Conservation (phyloP, 2,888 invertebrate genomes). For the Rhorus exstirpatorius region DNA sequence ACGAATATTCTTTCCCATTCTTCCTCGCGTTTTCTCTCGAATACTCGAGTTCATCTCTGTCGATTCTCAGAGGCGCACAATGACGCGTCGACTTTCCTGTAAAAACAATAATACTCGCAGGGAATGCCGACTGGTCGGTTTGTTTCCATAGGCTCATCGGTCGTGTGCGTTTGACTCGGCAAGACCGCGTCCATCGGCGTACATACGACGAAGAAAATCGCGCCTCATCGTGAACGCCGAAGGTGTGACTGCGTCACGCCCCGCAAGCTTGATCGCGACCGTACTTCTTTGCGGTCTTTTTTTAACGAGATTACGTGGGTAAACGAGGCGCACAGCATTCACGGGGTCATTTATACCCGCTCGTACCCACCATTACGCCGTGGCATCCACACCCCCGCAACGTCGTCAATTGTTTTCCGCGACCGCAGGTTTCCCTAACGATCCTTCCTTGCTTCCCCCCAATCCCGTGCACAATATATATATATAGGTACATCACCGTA, state of each 20-base stretch:
- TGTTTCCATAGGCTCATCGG: slow-evolving; percentile 24
- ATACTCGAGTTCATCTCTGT: slow-evolving; percentile 5
- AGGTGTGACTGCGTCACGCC: slow-evolving; percentile 84
- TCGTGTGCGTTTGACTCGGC: slow-evolving; percentile 18
- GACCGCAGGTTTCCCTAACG: slow-evolving; percentile 71
- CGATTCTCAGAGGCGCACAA: slow-evolving; percentile 17
- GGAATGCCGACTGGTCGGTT: slow-evolving; percentile 33
- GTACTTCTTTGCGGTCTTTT: slow-evolving; percentile 71
- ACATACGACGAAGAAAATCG: slow-evolving; percentile 72
- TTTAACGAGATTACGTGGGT: slow-evolving; percentile 80
- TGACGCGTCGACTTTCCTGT: slow-evolving; percentile 68
- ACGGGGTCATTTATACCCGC: slow-evolving; percentile 66
- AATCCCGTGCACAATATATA: not conserved
- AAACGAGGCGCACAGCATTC: slow-evolving; percentile 71
- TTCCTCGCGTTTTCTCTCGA: not conserved
- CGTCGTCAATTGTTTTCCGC: slow-evolving; percentile 71
- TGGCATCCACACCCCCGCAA: slow-evolving; percentile 59
- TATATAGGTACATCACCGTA: not conserved
- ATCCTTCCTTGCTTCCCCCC: slow-evolving; percentile 55
- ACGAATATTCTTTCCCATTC: not conserved
- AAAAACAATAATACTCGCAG: slow-evolving; percentile 65
- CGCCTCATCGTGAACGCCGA: slow-evolving; percentile 70
- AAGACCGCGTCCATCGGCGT: slow-evolving; percentile 62
- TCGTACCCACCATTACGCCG: slow-evolving; percentile 28
- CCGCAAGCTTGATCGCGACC: slow-evolving; percentile 60